A percentile compares a stretch with the other conserved stretches of the same genome.
Conservation (phyloP, 2,113 vertebrate species). For the Perca fluviatilis region DNA sequence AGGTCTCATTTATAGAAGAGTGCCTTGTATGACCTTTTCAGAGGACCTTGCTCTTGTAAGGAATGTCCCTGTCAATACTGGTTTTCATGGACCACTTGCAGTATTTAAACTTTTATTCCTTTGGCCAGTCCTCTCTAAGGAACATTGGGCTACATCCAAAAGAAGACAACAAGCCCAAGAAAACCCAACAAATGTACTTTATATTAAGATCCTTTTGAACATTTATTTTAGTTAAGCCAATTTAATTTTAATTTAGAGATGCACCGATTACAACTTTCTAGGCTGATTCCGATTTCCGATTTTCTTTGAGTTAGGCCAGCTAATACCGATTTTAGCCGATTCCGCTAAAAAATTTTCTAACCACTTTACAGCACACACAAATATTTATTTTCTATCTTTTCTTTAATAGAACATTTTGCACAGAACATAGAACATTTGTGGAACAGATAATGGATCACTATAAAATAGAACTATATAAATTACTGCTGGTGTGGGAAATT, state of each 20-base stretch:
- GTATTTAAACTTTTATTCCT: constrained; percentile 50
- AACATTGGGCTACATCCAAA: not conserved
- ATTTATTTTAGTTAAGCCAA: not conserved
- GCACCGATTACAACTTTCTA: no score
- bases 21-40: constrained; percentile 73
- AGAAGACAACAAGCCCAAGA: not conserved
- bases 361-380: no score
- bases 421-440: no score
- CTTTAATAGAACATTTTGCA: no score
- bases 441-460: no score
- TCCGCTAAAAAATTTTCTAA: no score
- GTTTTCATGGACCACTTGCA: constrained; percentile 76
- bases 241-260: not conserved
- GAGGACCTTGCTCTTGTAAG: constrained; percentile 58
- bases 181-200: not conserved
- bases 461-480: no score
- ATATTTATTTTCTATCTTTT: no score
- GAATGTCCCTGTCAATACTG: constrained; percentile 76
- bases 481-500: no score
- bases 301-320: no score
- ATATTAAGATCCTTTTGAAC: not conserved
- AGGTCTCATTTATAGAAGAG: constrained; percentile 54
- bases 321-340: no score
- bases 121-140: constrained; percentile 13
- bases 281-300: no score